Conservation (phyloP, 2,113 vertebrate genomes). For the Phaethornis superciliosus region DNA sequence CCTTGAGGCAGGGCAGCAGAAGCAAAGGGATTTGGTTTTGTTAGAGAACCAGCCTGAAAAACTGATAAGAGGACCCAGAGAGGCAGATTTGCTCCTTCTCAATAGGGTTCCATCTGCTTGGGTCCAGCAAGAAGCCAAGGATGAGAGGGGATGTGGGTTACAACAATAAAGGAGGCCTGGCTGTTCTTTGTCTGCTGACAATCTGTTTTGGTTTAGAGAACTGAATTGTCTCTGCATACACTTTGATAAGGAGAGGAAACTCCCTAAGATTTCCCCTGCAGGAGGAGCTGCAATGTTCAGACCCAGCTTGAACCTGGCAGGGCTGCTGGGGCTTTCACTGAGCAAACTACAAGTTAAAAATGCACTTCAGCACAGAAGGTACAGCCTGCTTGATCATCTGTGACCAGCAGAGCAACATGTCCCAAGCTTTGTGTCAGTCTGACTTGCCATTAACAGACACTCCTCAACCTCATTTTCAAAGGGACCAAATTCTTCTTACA, state of each 20-base stretch:
- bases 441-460: not conserved
- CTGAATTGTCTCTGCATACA: not conserved
- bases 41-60: not conserved
- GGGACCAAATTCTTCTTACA: not conserved
- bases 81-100: not conserved
- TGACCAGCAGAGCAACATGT: not conserved
- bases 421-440: not conserved
- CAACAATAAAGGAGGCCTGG: not conserved
- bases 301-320: not conserved
- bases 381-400: not conserved
- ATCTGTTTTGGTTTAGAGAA: constrained; percentile 5
- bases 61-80: not conserved
- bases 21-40: not conserved
- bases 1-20: not conserved
- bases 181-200: constrained; percentile 49
- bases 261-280: not conserved
- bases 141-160: not conserved
- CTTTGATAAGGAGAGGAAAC: constrained; percentile 17
- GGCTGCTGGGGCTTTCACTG: not conserved
- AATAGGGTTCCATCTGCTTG: not conserved
- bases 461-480: not conserved
- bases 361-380: not conserved
- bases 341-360: not conserved
- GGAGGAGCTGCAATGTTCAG: not conserved
- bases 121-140: not conserved